phyloP scores from a whole-genome alignment of 1,140 invertebrate genomes.

The Nebria ingens region DNA sequence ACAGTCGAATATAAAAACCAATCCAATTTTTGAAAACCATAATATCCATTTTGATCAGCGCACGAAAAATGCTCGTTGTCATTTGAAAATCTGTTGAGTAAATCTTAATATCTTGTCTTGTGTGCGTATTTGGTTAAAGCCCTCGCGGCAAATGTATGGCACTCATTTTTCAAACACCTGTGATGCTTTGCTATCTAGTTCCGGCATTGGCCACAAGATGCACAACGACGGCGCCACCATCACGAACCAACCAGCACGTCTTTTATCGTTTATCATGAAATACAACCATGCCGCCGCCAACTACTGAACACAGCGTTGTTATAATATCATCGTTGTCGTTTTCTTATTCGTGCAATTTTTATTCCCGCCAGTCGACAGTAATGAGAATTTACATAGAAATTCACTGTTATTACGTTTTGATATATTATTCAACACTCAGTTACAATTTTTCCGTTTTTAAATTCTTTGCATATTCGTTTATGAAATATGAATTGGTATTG shows the following conservation, averaged over 20 bases:
- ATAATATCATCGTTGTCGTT: neutral
- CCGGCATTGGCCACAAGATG: neutral
- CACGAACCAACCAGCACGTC: neutral
- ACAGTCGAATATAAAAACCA: too few species aligned
- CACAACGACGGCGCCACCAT: neutral
- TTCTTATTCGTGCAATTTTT: neutral
- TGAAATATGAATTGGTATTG: too few species aligned
- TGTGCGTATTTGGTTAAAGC: too few species aligned
- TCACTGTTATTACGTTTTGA: neutral
- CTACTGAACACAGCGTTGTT: too few species aligned
- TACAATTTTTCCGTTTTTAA: too few species aligned
- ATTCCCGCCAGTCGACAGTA: neutral
- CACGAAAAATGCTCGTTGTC: neutral
- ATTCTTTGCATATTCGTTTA: too few species aligned
- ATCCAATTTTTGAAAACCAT: neutral
- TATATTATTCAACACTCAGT: too few species aligned
- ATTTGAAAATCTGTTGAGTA: neutral
- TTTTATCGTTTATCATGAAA: neutral
- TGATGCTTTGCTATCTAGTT: too few species aligned
- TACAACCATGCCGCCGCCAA: too few species aligned
- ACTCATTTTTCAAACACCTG: neutral
- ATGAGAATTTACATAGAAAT: conserved; percentile 1
- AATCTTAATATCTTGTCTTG: too few species aligned
- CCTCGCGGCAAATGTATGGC: neutral
- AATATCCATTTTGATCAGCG: neutral